Conservation (phyloP, 2,888 invertebrate genomes). For the Macrosoma leucophasiata region DNA sequence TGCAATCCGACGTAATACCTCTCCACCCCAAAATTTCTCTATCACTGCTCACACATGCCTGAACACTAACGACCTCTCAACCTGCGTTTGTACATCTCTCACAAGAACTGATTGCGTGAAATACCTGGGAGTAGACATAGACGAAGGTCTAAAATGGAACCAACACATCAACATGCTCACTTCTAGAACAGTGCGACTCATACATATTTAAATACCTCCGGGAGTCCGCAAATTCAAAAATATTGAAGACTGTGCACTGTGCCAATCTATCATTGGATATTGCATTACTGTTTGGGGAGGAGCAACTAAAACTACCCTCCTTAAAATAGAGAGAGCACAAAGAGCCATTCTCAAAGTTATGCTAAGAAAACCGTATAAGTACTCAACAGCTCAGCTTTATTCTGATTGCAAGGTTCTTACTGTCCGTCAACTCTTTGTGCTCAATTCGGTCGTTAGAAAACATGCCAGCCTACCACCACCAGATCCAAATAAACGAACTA, state of each 20-base stretch:
- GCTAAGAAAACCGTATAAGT: conserved; percentile 6
- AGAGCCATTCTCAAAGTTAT: conserved; percentile 13
- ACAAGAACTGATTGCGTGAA: conserved; percentile 6
- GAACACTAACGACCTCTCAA: too few species aligned
- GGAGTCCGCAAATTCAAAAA: conserved; percentile 9
- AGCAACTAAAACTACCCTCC: conserved; percentile 10
- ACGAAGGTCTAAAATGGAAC: conserved; percentile 2
- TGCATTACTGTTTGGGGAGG: conserved; percentile 14
- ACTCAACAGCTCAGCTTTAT: not conserved
- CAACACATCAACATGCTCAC: not conserved
- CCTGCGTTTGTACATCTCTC: too few species aligned
- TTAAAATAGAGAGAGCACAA: conserved; percentile 11
- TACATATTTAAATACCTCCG: conserved; percentile 3
- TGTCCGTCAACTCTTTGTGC: too few species aligned
- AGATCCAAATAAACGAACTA: too few species aligned
- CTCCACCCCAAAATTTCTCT: too few species aligned
- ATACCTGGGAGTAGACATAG: conserved; percentile 9
- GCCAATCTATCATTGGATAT: conserved; percentile 12
- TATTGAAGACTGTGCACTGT: conserved; percentile 12
- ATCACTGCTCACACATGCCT: too few species aligned
- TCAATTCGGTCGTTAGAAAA: too few species aligned
- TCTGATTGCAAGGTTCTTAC: too few species aligned
- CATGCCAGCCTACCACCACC: too few species aligned
- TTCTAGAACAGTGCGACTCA: conserved; percentile 3
- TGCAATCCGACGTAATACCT: too few species aligned